Conservation (phyloP, 2,888 invertebrate genomes). For the Galerucella nymphaeae region DNA sequence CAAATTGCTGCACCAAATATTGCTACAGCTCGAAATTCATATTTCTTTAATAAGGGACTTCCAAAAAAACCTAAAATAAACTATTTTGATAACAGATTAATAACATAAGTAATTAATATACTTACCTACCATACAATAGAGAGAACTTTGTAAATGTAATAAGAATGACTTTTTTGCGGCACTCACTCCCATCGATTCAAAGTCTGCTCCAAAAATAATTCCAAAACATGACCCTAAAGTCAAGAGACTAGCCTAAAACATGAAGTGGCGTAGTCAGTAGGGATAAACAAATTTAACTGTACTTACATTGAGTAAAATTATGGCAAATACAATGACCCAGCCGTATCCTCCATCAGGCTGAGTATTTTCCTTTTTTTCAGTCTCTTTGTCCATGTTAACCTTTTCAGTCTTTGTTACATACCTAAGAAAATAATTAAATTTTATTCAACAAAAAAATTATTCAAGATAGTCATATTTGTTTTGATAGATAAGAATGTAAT, state of each 20-base stretch:
- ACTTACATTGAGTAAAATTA: conserved; percentile 65
- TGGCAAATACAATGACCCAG: conserved; percentile 65
- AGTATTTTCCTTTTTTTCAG: conserved; percentile 35
- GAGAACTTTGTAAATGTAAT: conserved; percentile 63
- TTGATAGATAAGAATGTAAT: not conserved
- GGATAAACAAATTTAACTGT: not conserved
- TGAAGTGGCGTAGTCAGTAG: not conserved
- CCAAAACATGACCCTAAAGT: conserved; percentile 65
- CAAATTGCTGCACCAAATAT: conserved; percentile 62
- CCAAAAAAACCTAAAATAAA: conserved; percentile 61
- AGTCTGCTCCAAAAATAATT: conserved; percentile 62
- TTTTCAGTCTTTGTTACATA: not conserved
- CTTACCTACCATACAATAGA: conserved; percentile 63
- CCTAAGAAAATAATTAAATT: not conserved
- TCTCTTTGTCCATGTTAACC: conserved; percentile 19
- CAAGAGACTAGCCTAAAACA: conserved; percentile 60
- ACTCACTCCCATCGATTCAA: conserved; percentile 58
- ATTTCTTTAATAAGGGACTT: conserved; percentile 64
- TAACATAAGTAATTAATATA: not conserved
- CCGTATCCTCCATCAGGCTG: conserved; percentile 68
- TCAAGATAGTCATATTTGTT: not conserved
- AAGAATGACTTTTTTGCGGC: conserved; percentile 64
- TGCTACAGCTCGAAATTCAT: conserved; percentile 62
- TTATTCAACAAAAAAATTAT: not conserved
- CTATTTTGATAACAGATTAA: not conserved